These are phyloP conservation scores for Zele albiditarsus DNA, from an alignment of 2,888 invertebrate species.

Conservation along the genomic window DNA sequence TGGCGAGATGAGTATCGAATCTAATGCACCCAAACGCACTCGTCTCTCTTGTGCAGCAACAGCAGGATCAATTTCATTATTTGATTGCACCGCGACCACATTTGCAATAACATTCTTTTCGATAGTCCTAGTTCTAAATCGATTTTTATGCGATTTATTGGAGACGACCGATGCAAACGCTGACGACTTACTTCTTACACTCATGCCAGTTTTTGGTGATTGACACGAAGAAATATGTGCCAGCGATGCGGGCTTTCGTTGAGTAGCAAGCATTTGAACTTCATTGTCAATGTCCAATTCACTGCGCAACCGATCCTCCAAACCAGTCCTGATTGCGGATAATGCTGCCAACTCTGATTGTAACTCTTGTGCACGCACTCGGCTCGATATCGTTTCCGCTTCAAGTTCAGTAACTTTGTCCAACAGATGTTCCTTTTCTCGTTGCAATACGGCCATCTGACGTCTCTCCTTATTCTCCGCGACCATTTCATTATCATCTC, in stretches of 20 bases:
- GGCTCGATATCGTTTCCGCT: conserved; percentile 81
- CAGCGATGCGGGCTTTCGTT: conserved; percentile 60
- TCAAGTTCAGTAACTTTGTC: conserved; percentile 86
- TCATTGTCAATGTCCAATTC: conserved; percentile 58
- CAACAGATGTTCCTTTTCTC: conserved; percentile 84
- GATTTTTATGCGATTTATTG: conserved; percentile 65
- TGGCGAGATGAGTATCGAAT: conserved; percentile 81
- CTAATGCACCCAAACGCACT: conserved; percentile 78
- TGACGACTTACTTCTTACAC: conserved; percentile 57
- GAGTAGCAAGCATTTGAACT: conserved; percentile 61
- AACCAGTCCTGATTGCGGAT: conserved; percentile 67
- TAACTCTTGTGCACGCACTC: conserved; percentile 79
- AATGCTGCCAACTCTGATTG: conserved; percentile 79
- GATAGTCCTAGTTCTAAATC: conserved; percentile 71
- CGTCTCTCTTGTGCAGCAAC: conserved; percentile 64
- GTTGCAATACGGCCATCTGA: conserved; percentile 79
- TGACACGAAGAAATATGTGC: conserved; percentile 51
- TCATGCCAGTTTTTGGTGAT: conserved; percentile 58
- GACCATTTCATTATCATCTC: conserved; percentile 52
- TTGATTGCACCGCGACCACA: conserved; percentile 51
- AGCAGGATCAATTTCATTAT: conserved; percentile 60
- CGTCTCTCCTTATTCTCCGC: conserved; percentile 56
- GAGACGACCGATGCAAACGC: conserved; percentile 44
- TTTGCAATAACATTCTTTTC: conserved; percentile 68
- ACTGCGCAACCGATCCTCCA: conserved; percentile 68